These are phyloP conservation scores for Limnephilus lunatus DNA, from an alignment of 2,888 invertebrate genomes.

Conservation along the genomic window DNA sequence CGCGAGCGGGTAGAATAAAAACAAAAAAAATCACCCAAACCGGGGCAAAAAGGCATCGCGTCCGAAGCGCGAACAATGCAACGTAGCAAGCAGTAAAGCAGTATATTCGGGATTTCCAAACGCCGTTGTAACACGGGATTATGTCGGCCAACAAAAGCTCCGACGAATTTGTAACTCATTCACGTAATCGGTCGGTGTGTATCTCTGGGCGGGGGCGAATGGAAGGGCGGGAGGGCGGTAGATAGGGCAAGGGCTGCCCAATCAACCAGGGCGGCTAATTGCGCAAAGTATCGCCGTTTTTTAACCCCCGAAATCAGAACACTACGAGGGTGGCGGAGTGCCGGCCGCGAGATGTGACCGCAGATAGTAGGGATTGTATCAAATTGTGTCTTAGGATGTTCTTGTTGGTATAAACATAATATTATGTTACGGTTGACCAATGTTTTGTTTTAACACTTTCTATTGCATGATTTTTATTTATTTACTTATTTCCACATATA, in stretches of 20 bases:
- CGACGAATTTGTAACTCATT: conserved; percentile 62
- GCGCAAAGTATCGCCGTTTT: conserved; percentile 63
- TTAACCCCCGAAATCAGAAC: conserved; percentile 58
- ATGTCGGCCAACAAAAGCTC: conserved; percentile 63
- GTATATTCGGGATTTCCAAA: conserved; percentile 61
- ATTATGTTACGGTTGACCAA: neutral
- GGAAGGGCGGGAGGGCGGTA: neutral
- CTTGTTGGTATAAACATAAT: neutral
- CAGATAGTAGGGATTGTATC: neutral
- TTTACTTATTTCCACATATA: no score
- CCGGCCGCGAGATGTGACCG: conserved; percentile 19
- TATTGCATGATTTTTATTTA: no score
- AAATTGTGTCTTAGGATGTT: neutral
- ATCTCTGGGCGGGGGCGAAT: conserved; percentile 38
- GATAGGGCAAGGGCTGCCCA: conserved; percentile 50
- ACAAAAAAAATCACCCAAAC: neutral
- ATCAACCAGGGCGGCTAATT: conserved; percentile 62
- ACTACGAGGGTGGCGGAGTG: neutral
- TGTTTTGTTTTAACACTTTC: no score
- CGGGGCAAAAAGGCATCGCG: conserved; percentile 50
- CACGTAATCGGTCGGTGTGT: conserved; percentile 63
- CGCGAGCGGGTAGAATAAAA: conserved; percentile 34
- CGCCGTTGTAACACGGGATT: conserved; percentile 61
- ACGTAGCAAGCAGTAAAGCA: neutral
- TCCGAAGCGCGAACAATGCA: conserved; percentile 60